Percentiles rank a stretch among this genome's conserved stretches.
Conservation (phyloP, 2,888 invertebrate species). For the Chaetogeoica ovagalla region DNA sequence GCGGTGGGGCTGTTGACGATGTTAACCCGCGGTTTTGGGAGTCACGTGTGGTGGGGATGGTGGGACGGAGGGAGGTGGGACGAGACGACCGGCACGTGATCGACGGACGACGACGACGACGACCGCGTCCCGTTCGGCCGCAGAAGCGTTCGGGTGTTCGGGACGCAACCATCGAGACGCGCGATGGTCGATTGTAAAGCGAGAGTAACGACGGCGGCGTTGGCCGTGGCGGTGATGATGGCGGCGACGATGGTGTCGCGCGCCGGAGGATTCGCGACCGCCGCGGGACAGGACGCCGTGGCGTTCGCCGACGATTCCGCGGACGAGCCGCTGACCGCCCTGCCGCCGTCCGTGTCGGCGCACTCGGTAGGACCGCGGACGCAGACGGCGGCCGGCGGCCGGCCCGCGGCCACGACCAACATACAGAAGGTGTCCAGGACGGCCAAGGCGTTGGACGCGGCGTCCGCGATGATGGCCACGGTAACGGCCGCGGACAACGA, state of each 20-base stretch:
- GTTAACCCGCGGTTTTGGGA: too few relatives aligned
- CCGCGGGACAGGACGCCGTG: background rate
- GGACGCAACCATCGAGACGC: slow-evolving; percentile 37
- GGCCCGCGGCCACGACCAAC: slow-evolving; percentile 16
- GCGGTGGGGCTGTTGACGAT: too few relatives aligned
- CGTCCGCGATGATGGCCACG: background rate
- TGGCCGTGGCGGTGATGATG: background rate
- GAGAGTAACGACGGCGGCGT: background rate
- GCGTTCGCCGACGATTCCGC: background rate
- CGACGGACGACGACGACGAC: background rate
- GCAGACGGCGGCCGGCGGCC: background rate
- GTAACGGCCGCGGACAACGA: background rate
- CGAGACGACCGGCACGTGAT: background rate
- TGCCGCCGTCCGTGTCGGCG: background rate
- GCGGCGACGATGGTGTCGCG: slow-evolving; percentile 3
- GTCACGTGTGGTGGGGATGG: background rate
- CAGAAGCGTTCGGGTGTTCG: slow-evolving; percentile 47
- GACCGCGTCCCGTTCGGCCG: background rate
- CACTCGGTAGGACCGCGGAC: background rate
- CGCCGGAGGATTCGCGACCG: slow-evolving; percentile 1
- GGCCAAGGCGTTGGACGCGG: slow-evolving; percentile 27
- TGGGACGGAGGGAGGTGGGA: background rate
- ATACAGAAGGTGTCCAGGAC: slow-evolving; percentile 42
- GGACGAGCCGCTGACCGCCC: slow-evolving; percentile 12
- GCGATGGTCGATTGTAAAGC: slow-evolving; percentile 17